Evolutionary conservation across 2,888 invertebrate species (phyloP), one percentile per base, ranked within the genome.

Genomic region (Latrodectus elegans): DNA sequence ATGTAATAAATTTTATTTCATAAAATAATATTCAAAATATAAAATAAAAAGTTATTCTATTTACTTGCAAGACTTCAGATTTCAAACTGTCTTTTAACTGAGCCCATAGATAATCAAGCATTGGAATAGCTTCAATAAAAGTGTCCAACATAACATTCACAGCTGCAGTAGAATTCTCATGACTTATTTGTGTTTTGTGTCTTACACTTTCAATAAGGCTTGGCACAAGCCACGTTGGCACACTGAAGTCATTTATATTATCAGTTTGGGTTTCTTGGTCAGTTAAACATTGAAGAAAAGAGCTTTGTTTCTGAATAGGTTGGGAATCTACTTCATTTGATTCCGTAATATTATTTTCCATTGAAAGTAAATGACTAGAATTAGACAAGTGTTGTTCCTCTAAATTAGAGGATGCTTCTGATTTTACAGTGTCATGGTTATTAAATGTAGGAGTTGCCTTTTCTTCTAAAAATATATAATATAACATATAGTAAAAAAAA

Each of bases 101-200:
- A 8, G 49, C 10, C 77, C 81, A 89, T 8, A 89, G 15, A 26
- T 51, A 10, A 71, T 71, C 74, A 14, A 89, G 52, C 15, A 65
- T 65, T 52, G 89, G 90, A 71, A 90, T 75, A 68, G 85, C 84
- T 83, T 90, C 90, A 70, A 89, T 84, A 9, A 91, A 89, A 76
- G 90, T 90, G 71, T 90, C 93, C 1, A 96, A 94, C 0, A 97
- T 96, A 67, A 96, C 96, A 89, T 95, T 95, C 60, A 97, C 94
- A 15, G 97, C 97, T 82, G 96, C 94, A 92, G 96, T 95, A 0
- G 96, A 96, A 94, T 96, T 94, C 90, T 96, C 96, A 92, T 97
- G 96, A 90, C 96, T 96, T 65, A 97, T 94, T 91, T 96, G 96
- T 0, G 97, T 97, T 91, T 96, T 96, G 90, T 95, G 95, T 76